Evolutionary conservation across 2,113 vertebrate genomes (phyloP).

Genomic region (Epinephelus moara): DNA sequence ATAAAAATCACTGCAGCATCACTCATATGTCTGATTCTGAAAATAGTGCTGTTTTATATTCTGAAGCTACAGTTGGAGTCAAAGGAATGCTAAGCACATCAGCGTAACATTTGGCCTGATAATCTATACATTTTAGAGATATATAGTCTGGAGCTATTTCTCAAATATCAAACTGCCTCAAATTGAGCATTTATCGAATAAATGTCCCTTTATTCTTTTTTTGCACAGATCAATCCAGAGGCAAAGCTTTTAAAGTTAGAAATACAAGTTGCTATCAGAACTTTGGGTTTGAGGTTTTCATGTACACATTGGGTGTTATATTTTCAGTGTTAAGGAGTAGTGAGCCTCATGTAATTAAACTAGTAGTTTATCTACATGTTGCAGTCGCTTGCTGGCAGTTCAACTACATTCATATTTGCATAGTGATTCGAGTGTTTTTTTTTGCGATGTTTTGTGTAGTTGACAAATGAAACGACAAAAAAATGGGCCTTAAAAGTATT

Average conservation of each 20-base stretch:
- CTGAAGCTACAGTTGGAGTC: slow-evolving; percentile 4
- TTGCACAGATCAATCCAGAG: background rate
- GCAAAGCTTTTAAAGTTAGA: slow-evolving; percentile 4
- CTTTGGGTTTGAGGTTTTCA: background rate
- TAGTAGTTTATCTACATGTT: too few relatives aligned
- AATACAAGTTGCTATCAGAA: background rate
- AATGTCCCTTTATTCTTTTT: slow-evolving; percentile 5
- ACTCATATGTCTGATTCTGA: slow-evolving; percentile 30
- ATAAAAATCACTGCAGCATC: slow-evolving; percentile 33
- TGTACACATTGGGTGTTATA: background rate
- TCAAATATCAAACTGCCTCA: slow-evolving; percentile 2
- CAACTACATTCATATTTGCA: too few relatives aligned
- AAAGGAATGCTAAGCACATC: background rate
- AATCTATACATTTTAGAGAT: slow-evolving; percentile 30
- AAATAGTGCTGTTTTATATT: slow-evolving; percentile 24
- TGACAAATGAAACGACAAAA: too few relatives aligned
- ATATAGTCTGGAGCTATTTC: slow-evolving; percentile 7
- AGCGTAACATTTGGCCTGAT: background rate
- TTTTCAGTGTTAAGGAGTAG: too few relatives aligned
- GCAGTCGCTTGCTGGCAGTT: too few relatives aligned
- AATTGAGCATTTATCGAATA: slow-evolving; percentile 1
- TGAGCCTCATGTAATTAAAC: too few relatives aligned
- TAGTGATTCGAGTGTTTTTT: too few relatives aligned
- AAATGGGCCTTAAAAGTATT: too few relatives aligned
- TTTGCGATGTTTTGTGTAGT: too few relatives aligned